Evolutionary conservation across 2,888 invertebrate genomes (phyloP).

Genomic region (Acronicta alni): DNA sequence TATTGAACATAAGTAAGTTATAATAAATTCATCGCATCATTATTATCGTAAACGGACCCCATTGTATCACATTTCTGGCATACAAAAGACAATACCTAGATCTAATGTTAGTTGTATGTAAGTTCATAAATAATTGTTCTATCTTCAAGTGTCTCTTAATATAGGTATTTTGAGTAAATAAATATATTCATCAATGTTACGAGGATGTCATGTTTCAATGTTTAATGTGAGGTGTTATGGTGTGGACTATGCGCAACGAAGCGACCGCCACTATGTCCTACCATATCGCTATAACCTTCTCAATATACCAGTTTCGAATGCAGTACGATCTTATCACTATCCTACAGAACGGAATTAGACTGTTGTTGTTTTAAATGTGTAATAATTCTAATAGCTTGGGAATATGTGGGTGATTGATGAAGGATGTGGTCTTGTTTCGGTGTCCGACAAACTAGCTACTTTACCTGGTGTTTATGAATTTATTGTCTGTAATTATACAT

Average conservation of each 20-base stretch:
- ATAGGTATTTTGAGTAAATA: conserved; percentile 85
- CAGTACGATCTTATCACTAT: conserved; percentile 63
- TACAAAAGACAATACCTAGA: conserved; percentile 90
- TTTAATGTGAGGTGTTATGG: conserved; percentile 66
- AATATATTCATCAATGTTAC: conserved; percentile 79
- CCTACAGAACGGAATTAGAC: conserved; percentile 68
- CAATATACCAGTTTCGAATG: conserved; percentile 61
- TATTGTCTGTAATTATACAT: too few species aligned
- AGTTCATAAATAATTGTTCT: conserved; percentile 88
- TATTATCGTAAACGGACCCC: conserved; percentile 75
- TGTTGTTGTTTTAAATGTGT: conserved; percentile 76
- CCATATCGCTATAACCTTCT: conserved; percentile 54
- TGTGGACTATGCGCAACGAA: conserved; percentile 38
- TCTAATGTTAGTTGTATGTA: conserved; percentile 88
- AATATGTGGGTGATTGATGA: conserved; percentile 62
- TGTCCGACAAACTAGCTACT: conserved; percentile 47
- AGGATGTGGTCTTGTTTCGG: conserved; percentile 56
- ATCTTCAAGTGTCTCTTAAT: conserved; percentile 88
- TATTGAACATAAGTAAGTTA: conserved; percentile 70
- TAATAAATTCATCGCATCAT: conserved; percentile 66
- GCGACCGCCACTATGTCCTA: conserved; percentile 34
- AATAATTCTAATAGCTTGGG: conserved; percentile 65
- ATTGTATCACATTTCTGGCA: conserved; percentile 85
- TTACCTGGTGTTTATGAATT: background rate
- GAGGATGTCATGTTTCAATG: conserved; percentile 74